Base-by-base conservation (phyloP, 2,797 vertebrate species). In the Hydrocynus forskahlii region DNA sequence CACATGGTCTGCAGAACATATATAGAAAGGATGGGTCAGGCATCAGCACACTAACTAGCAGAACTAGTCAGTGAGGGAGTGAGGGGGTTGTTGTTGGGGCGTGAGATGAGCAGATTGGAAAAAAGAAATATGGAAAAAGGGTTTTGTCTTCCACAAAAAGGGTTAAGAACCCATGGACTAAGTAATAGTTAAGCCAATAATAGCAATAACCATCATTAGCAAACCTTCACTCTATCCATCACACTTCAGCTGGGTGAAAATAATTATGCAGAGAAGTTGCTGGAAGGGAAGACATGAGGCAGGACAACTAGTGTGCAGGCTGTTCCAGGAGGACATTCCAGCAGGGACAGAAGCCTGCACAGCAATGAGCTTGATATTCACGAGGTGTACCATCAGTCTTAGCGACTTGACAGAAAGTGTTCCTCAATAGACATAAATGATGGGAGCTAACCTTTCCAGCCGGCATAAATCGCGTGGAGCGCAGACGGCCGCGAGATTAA, bases 351-450 rank as follows among this genome's bases (percentile, higher is more conserved):
- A 70, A 70, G 67, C 23, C 68, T 19, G 68, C 25, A 40, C 17
- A 57, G 25, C 70, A 73, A 29, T 71, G 17, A n/a, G 54, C 40
- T 74, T 25, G 17, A 57, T 43, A 50, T 69, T 57, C 29, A 7
- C 23, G 14, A 21, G 67, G 54, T 35, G 69, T 25, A 73, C 57
- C 75, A 70, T 72, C 60, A 76, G 81, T 79, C 71, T 63, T 63
- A 55, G 67, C 16, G 72, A 76, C 57, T 78, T 78, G 82, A 78
- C 80, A 83, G 71, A 78, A 76, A 82, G 52, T 43, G 78, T 75
- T 78, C 40, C 69, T 63, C 66, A 84, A 75, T 69, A 62, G 66
- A 78, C 60, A 60, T 84, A 85, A 87, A 82, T 84, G 84, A 82
- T 84, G 82, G 54, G 45, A 67, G 78, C 43, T 80, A 84, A 81